Conservation (phyloP, 1,140 invertebrate genomes). For the Nasonia longicornis region DNA sequence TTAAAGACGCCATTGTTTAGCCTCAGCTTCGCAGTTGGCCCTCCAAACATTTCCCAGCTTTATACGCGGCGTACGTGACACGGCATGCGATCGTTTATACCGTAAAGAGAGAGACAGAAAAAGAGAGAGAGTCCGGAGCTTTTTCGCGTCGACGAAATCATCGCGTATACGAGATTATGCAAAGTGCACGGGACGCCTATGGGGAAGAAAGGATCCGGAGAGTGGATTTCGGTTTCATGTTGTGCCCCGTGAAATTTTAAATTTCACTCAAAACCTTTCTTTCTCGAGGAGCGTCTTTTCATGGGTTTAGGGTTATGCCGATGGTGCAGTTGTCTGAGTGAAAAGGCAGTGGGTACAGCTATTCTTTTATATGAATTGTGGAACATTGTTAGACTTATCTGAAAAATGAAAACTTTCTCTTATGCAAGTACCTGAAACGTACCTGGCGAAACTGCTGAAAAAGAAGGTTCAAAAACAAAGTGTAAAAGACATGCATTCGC, state of each 20-base stretch:
- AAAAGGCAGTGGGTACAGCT: no score
- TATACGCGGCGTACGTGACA: conserved; percentile 6
- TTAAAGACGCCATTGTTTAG: conserved; percentile 33
- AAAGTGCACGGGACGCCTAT: conserved; percentile 4
- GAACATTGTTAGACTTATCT: no score
- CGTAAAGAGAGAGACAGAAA: neutral
- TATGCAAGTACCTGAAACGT: no score
- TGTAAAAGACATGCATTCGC: no score
- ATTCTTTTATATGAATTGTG: no score
- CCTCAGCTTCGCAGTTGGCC: conserved; percentile 2
- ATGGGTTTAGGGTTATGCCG: no score
- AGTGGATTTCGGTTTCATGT: neutral
- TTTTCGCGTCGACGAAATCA: conserved; percentile 28
- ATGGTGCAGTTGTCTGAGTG: no score
- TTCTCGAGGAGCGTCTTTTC: no score
- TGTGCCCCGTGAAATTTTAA: neutral
- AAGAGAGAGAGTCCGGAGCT: neutral
- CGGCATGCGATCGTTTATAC: conserved; percentile 23
- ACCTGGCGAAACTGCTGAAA: no score
- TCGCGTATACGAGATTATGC: conserved; percentile 20
- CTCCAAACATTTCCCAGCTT: conserved; percentile 20
- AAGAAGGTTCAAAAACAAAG: no score
- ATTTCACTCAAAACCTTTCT: neutral
- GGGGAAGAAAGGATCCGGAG: neutral
- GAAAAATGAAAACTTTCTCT: no score